Base-by-base conservation (phyloP, 2,888 invertebrate species). In the Colostygia pectinataria region DNA sequence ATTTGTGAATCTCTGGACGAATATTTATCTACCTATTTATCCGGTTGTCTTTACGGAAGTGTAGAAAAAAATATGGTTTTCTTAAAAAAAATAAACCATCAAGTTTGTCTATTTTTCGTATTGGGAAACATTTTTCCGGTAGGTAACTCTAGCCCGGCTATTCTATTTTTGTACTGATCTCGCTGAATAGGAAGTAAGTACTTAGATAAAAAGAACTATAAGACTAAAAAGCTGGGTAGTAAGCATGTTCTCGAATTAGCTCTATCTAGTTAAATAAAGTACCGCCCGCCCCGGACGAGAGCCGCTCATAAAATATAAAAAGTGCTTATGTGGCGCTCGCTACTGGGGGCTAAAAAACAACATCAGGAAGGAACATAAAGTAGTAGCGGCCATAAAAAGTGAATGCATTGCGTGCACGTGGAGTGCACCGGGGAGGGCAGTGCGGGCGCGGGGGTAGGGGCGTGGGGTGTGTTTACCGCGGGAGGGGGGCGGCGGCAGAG, bases 371-470 rank as follows among this genome's bases (percentile, higher is more conserved):
- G 77, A 85, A 87, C 83, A 87, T 87, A 81, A 88, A 85, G 82
- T 87, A 86, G 87, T 83, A 80, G 84, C 85, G 73, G 66, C 78
- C 80, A 83, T 86, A 87, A 87, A 88, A 87, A 83, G 83, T 76
- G 85, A 84, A 87, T 88, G 88, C 87, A 83, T 79, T 83, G 84
- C 84, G 83, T 88, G 86, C 85, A 86, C 80, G 82, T 82, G 84
- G 80, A 85, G 83, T 82, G 83, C 81, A 80, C 49, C 73, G 77
- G 76, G 73, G 73, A 36, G 14, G 38, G 65, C 45, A 54, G 45
- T 53, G 57, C 62, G 62, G 65, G 77, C 75, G 64, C 79, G 82
- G 79, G 80, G 74, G 76, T 79, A 20, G 33, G 33, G 33, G 33
- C 33, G 33, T 33, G 85, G 83, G 85, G 83, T 80, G 85, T 85